Evolutionary conservation across 2,113 vertebrate genomes (phyloP).

Genomic region (Pholis gunnellus): DNA sequence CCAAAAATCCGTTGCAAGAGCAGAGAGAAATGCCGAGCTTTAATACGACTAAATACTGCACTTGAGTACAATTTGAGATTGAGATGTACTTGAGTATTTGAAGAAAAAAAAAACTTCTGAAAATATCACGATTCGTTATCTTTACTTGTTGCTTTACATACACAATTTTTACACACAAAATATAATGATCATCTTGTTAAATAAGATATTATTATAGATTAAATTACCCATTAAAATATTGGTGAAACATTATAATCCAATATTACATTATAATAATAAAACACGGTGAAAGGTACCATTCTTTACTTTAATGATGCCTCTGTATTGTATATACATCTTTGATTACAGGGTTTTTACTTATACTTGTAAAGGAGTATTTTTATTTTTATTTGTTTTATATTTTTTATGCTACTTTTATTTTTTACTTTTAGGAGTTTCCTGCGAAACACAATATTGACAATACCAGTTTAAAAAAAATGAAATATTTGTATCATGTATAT

Average conservation of each 20-base stretch:
- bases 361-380: not conserved
- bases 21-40: not conserved
- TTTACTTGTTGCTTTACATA: not conserved
- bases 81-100: no score
- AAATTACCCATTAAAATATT: no score
- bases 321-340: not conserved
- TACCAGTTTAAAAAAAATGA: no score
- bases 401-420: not conserved
- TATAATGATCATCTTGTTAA: no score
- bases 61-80: no score
- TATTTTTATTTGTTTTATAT: not conserved
- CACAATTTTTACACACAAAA: not conserved
- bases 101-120: no score
- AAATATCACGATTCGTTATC: no score
- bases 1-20: no score
- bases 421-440: not conserved
- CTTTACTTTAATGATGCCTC: not conserved
- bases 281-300: not conserved
- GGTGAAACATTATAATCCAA: no score
- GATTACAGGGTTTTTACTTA: not conserved
- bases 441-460: no score
- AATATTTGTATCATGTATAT: no score
- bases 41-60: not conserved
- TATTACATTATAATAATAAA: not conserved
- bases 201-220: not conserved